These are phyloP conservation scores for Pipistrellus pygmaeus DNA, from an alignment of 2,797 vertebrate genomes.

Conservation along the genomic window DNA sequence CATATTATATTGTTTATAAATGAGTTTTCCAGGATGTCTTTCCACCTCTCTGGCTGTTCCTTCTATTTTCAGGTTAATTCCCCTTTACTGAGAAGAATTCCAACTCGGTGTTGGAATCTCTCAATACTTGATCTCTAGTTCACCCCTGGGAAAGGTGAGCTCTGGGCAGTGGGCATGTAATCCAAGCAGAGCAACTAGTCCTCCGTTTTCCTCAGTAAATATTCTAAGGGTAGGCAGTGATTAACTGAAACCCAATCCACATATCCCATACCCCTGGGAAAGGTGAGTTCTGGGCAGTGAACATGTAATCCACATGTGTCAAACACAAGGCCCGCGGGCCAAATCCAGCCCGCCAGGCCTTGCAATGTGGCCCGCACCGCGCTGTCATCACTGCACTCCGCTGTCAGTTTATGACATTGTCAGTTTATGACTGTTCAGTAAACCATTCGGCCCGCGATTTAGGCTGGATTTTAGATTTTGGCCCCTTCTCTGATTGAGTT, in stretches of 20 bases:
- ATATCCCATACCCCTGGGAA: not conserved
- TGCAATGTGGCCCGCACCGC: too few species aligned
- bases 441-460: too few species aligned
- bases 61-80: conserved; percentile 8
- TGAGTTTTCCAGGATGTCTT: not conserved
- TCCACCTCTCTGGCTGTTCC: not conserved
- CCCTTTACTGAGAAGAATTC: conserved; percentile 31
- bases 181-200: not conserved
- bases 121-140: not conserved
- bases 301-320: not conserved
- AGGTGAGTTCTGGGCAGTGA: not conserved
- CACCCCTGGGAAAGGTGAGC: not conserved
- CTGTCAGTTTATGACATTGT: too few species aligned
- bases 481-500: too few species aligned
- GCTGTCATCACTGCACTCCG: too few species aligned
- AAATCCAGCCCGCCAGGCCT: too few species aligned
- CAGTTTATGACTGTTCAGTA: too few species aligned
- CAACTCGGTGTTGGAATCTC: not conserved
- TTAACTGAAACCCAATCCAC: not conserved
- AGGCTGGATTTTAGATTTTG: too few species aligned
- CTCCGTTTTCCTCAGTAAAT: too few species aligned
- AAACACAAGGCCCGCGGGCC: too few species aligned
- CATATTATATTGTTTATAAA: conserved; percentile 1
- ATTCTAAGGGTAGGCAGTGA: not conserved
- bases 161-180: not conserved